Base-by-base conservation (phyloP, 2,888 invertebrate species). In the Clepsis dumicolana region DNA sequence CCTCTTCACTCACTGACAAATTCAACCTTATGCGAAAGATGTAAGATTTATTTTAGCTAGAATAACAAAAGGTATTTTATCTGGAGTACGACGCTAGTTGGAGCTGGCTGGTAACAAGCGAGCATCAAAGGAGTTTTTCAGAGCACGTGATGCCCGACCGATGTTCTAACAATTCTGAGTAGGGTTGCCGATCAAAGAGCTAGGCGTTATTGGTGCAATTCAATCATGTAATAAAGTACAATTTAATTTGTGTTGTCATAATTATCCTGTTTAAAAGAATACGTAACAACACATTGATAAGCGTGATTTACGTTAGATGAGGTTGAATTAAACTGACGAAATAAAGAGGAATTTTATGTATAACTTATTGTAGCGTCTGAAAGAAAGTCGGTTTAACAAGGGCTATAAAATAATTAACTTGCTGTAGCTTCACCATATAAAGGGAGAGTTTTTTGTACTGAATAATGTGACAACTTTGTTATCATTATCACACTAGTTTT, bases 111-210 rank as follows among this genome's bases (percentile, higher is more conserved):
- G 82, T 86, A 86, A 86, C 86, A 86, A 85, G 80, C 82, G 80
- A 81, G 84, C 85, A 83, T 89, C 88, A 90, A 90, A 90, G 87
- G 84, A 83, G 82, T 80, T 84, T 85, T 88, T 86, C 86, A 87
- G 87, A 78, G 88, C 84, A 88, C 89, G 88, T 90, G 90, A 89
- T 88, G 86, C 85, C 83, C 82, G 83, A 81, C 85, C 85, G 83
- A 85, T 87, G 86, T 82, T 82, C 80, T 87, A 85, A 88, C 87
- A 85, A 88, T 85, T 82, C 79, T 77, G 79, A 82, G 27, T 56
- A 63, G 67, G 56, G 67, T 67, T 67, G 67, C 38, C 50, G 62
- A 67, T 67, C 67, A 67, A 57, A 57, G n/a, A 44, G 29, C 56
- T 65, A 48, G 2, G 21, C 3, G 41, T 44, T 60, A 32, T 50